phyloP scores from a whole-genome alignment of 2,797 vertebrate genomes.

The Synanceia verrucosa region DNA sequence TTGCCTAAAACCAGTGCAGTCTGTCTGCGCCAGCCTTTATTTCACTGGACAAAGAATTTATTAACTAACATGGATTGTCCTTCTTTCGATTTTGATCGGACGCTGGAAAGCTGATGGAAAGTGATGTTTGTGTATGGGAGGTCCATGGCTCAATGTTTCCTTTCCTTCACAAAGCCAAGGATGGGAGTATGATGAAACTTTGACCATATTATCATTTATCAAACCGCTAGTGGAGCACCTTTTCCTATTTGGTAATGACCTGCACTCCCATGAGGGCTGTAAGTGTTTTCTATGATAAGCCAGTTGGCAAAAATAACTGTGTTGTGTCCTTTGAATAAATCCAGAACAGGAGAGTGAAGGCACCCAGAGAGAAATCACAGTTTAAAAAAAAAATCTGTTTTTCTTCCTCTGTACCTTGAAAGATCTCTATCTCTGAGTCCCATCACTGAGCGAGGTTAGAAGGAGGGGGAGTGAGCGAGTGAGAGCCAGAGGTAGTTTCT shows the following conservation, averaged over 20 bases:
- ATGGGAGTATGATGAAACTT: conserved; percentile 44
- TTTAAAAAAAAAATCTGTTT: neutral
- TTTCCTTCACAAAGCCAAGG: conserved; percentile 37
- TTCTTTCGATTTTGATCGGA: conserved; percentile 18
- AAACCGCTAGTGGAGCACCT: conserved; percentile 26
- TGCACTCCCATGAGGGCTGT: conserved; percentile 19
- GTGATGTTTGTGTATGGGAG: conserved; percentile 7
- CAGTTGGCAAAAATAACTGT: conserved; percentile 41
- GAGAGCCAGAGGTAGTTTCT: conserved; percentile 57
- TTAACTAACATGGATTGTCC: conserved; percentile 36
- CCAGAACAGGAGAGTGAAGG: conserved; percentile 37
- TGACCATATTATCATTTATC: conserved; percentile 44
- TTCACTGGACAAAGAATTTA: conserved; percentile 13
- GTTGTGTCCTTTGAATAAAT: conserved; percentile 40
- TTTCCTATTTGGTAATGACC: conserved; percentile 52
- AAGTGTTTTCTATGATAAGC: conserved; percentile 33
- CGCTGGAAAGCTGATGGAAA: conserved; percentile 13
- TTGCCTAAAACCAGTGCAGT: neutral
- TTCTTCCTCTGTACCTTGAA: conserved; percentile 28
- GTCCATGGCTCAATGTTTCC: conserved; percentile 18
- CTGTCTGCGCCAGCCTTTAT: conserved; percentile 11
- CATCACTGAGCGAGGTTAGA: conserved; percentile 27
- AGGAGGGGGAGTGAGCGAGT: conserved; percentile 34
- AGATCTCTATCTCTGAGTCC: conserved; percentile 46
- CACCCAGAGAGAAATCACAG: conserved; percentile 9